Evolutionary conservation across 2,888 invertebrate species (phyloP), one percentile per base, ranked within the genome.

Genomic region (Nymphalis urticae): DNA sequence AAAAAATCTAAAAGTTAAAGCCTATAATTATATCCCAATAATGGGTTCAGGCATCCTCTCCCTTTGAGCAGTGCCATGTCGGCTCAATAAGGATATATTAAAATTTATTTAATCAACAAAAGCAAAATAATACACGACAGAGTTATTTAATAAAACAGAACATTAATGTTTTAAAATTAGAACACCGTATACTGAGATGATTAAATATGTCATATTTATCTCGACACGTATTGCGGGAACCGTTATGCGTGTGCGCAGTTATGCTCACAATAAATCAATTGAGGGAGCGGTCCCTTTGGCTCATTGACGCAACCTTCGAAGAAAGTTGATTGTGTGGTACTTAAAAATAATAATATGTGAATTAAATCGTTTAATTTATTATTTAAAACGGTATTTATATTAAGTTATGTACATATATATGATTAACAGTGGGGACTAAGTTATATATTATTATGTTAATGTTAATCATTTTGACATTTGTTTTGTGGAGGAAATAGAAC

Each of bases 241-340:
- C 71, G 71, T 75, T 74, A 71, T 69, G 64, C 80, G 48, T 73
- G 71, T 75, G 71, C 66, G 72, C 56, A 66, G 48, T 64, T 53
- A 53, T 53, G 53, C 53, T 65, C 75, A 75, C 76, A 82, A 87
- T 90, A 89, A 90, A 90, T 90, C 89, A 90, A 88, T 88, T 84
- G 85, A 84, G 85, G 88, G 88, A 81, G 88, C 87, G 87, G 89
- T 82, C 75, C 77, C 80, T 86, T 86, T 85, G 83, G 78, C 60
- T 65, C 61, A 86, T 82, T 61, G 63, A 54, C 62, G 63, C 66
- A 60, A 60, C 47, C 66, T 62, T 58, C 54, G 67, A 70, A 66
- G 87, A 87, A 88, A 89, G 88, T 83, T 79, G 80, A 77, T 77
- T 65, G 64, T 50, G 48, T 56, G 54, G 56, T 56, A 56, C 32